These are phyloP conservation scores for Myripristis jacobus DNA, from an alignment of 2,797 vertebrate genomes.

Conservation along the genomic window DNA sequence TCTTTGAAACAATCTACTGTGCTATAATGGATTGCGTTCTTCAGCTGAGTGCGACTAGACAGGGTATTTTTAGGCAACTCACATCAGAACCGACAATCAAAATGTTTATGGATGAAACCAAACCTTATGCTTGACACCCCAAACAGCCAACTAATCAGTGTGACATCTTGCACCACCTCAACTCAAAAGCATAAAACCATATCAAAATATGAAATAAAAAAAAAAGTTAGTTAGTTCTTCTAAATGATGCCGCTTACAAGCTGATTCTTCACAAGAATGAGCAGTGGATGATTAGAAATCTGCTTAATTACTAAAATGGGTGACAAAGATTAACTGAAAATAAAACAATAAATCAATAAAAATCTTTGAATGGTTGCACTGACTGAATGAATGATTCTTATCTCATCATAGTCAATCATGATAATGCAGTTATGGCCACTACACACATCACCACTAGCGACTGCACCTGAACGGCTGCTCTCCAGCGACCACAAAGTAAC, in stretches of 20 bases:
- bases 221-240: not conserved
- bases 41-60: not conserved
- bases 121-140: not conserved
- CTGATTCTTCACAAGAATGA: not conserved
- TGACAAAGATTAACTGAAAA: not conserved
- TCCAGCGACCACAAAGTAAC: slow-evolving; percentile 9
- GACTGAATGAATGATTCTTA: too few species aligned
- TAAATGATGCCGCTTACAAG: too few species aligned
- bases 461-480: slow-evolving; percentile 13
- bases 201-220: not conserved
- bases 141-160: not conserved
- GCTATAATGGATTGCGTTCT: not conserved
- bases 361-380: too few species aligned
- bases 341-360: too few species aligned
- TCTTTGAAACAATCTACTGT: not conserved
- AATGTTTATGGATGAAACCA: not conserved
- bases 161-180: not conserved
- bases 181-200: not conserved
- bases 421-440: not conserved
- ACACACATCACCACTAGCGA: slow-evolving; percentile 7
- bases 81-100: not conserved
- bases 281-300: not conserved
- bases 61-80: not conserved
- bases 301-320: slow-evolving; percentile 3
- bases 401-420: too few species aligned